Conservation (phyloP, 2,797 vertebrate genomes). For the Clarias fuscus region DNA sequence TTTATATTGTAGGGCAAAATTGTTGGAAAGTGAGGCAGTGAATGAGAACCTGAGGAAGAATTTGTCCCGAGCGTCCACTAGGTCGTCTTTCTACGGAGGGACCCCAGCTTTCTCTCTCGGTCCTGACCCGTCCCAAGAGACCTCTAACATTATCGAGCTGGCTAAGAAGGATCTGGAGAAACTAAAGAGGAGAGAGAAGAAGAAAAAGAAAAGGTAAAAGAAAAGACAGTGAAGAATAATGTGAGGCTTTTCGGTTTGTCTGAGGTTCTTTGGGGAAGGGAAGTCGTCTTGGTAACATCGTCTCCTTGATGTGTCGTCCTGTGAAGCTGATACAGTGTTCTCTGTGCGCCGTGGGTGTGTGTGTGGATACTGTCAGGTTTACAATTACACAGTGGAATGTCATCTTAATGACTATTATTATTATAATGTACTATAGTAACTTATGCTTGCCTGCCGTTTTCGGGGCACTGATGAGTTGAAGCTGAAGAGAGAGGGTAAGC, state of each 20-base stretch:
- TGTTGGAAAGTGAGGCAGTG: constrained; percentile 92
- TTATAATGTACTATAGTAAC: neutral
- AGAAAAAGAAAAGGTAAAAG: constrained; percentile 93
- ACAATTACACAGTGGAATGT: neutral
- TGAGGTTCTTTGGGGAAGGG: constrained; percentile 6
- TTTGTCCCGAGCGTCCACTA: constrained; percentile 84
- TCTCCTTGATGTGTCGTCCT: neutral
- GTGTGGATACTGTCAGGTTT: neutral
- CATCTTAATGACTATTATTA: constrained; percentile 30
- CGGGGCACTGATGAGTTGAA: neutral
- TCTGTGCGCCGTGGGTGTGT: too few species aligned
- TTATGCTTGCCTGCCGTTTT: neutral
- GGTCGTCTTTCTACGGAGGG: constrained; percentile 81
- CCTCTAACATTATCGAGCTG: constrained; percentile 90
- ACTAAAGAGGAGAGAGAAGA: constrained; percentile 91
- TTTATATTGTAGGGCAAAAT: constrained; percentile 79
- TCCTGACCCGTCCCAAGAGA: constrained; percentile 90
- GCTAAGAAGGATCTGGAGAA: constrained; percentile 97
- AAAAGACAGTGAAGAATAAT: neutral
- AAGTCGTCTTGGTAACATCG: constrained; percentile 34
- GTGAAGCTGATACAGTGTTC: neutral
- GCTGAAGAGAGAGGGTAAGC: neutral
- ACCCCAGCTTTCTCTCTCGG: constrained; percentile 80
- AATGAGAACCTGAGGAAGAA: constrained; percentile 90
- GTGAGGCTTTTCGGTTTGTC: neutral